Evolutionary conservation across 1,140 invertebrate genomes (phyloP), one percentile per base, ranked within the genome.

Genomic region (Saccostrea echinata): DNA sequence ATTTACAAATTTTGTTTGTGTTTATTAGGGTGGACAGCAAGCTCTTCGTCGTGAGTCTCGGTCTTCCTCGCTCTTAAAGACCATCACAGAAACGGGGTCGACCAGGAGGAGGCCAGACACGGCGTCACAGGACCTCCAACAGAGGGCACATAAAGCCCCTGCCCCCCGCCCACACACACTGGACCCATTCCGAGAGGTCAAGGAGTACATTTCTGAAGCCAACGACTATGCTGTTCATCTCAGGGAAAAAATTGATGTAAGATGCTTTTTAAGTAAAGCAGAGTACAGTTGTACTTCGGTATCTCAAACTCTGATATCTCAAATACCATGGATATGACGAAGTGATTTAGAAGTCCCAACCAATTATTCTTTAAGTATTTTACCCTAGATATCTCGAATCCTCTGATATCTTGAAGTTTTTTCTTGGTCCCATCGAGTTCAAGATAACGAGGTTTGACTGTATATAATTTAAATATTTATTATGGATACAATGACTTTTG

Each of bases 241-340:
- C 27, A 85, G 83, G 12, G 91, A 93, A 64, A 94, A 92, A 91
- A 93, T 94, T 81, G 84, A 88, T 84, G 93, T 94, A 90, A 91
- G 91, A 43, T 43, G 43, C 43, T 43, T 43, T 6, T 43, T 43
- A 43, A 6, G 9, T 43, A 3, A 43, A 43, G 43, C 43, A 43
- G 4, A 43, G 43, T 6, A n/a, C n/a, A n/a, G n/a, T n/a, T n/a
- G n/a, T n/a, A n/a, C n/a, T n/a, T n/a, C n/a, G n/a, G n/a, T n/a
- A n/a, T n/a, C n/a, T n/a, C n/a, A n/a, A n/a, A n/a, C n/a, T n/a
- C n/a, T n/a, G n/a, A n/a, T n/a, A n/a, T n/a, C n/a, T n/a, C n/a
- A n/a, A n/a, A n/a, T n/a, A n/a, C n/a, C n/a, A n/a, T n/a, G n/a
- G n/a, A n/a, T n/a, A n/a, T n/a, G n/a, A n/a, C n/a, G n/a, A n/a